phyloP scores from a whole-genome alignment of 92 coral and sea anemone genomes.

The Phenganax subtilis region DNA sequence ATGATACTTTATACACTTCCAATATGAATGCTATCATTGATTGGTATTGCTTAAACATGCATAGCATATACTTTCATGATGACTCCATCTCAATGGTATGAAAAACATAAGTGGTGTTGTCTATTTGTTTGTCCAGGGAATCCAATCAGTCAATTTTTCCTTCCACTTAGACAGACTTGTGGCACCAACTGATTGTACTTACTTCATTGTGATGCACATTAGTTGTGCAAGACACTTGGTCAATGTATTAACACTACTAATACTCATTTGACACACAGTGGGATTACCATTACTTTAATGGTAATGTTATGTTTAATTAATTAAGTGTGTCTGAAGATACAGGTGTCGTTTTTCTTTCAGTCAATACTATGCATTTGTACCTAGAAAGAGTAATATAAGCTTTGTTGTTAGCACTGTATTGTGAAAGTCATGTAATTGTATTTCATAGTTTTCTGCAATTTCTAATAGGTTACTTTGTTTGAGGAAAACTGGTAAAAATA shows the following conservation, averaged over 20 bases:
- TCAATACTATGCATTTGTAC: neutral
- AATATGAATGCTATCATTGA: no score
- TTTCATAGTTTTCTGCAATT: no score
- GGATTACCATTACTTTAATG: neutral
- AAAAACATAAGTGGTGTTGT: neutral
- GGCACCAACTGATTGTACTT: no score
- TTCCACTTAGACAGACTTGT: neutral
- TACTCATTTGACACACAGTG: neutral
- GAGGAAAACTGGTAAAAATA: no score
- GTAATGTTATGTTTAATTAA: neutral
- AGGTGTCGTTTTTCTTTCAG: neutral
- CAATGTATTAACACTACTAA: neutral
- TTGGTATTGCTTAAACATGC: neutral
- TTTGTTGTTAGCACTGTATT: no score
- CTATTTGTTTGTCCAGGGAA: neutral
- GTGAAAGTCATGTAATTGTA: no score
- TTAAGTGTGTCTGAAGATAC: neutral
- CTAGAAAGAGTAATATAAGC: no score
- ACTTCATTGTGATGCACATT: no score
- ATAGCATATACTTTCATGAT: neutral
- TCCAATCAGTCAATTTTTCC: neutral
- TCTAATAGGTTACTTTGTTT: no score
- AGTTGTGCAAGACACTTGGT: no score
- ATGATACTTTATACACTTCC: no score
- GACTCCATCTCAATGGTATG: neutral